Base-by-base conservation (phyloP, 92 coral and sea anemone species). In the Blastomussa wellsi region DNA sequence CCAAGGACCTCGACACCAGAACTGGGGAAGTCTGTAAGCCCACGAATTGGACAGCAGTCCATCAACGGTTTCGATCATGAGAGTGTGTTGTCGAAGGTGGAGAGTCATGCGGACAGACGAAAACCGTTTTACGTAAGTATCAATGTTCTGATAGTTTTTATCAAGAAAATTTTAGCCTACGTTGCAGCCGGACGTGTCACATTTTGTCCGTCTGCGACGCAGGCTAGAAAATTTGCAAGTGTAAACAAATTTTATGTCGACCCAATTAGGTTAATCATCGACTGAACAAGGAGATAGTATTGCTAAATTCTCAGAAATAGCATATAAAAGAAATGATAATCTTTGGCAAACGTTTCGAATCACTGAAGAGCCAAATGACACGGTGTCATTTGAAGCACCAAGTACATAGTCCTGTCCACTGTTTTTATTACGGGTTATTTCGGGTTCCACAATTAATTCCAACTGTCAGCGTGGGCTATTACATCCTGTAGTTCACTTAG, bases 1-100 rank as follows among this genome's bases (percentile, higher is more conserved):
- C 78, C 78, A 36, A 72, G 78, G 71, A 71, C 86, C 49, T 82
- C 86, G 16, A 82, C 86, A 28, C 86, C 79, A 24, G 85, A 68
- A 71, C 77, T 6, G 28, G 67, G 22, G 33, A 32, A 57, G 37
- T 32, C 42, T 55, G 33, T 28, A 35, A 81, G 77, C 49, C 85
- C 78, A 37, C 31, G 78, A 49, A 24, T 22, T 7, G 48, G 48
- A 81, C 39, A 53, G 51, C 68, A 32, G 28, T 20, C 37, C 22
- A 12, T 35, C 67, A 52, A 78, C 76, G 69, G 68, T 35, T 33
- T 77, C 12, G 32, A 77, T 53, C 66, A n/a, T n/a, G 68, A 36
- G 64, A 60, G 22, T 26, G 35, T 37, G 17, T 22, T 13, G 12
- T 36, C 81, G 11, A 60, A 26, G 9, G 31, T 44, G 48, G 48